Conservation (phyloP, 2,113 vertebrate genomes). For the Enhydra lutris region DNA sequence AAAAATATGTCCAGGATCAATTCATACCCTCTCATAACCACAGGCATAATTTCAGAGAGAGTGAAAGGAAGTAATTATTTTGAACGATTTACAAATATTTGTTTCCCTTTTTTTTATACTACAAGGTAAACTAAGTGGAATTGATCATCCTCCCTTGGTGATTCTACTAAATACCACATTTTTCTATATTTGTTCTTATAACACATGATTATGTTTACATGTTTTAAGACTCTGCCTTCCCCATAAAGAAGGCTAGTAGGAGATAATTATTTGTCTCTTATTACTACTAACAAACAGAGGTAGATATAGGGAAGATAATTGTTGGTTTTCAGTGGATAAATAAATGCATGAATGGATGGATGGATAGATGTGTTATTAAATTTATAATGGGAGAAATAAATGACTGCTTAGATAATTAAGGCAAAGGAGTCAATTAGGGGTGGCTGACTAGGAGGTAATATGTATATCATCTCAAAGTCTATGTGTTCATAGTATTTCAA, state of each 20-base stretch:
- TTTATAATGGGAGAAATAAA: neutral
- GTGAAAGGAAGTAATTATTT: neutral
- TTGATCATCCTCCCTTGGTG: neutral
- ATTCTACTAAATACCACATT: neutral
- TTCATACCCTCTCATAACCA: neutral
- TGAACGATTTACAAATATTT: neutral
- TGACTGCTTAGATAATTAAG: neutral
- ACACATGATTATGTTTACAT: neutral
- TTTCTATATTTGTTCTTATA: neutral
- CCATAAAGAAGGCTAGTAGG: neutral
- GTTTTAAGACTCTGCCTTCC: neutral
- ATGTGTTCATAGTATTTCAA: neutral
- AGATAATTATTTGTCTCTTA: neutral
- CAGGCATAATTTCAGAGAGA: neutral
- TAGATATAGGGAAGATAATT: neutral
- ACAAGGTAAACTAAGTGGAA: neutral
- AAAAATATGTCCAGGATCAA: neutral
- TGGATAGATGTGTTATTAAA: neutral
- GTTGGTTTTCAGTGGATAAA: neutral
- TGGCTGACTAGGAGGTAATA: neutral
- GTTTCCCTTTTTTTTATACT: neutral
- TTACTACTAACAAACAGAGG: neutral
- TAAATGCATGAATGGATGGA: neutral
- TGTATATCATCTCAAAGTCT: neutral
- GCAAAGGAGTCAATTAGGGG: neutral